Evolutionary conservation across 2,888 invertebrate species (phyloP).

Genomic region (Tetramorium bicarinatum): DNA sequence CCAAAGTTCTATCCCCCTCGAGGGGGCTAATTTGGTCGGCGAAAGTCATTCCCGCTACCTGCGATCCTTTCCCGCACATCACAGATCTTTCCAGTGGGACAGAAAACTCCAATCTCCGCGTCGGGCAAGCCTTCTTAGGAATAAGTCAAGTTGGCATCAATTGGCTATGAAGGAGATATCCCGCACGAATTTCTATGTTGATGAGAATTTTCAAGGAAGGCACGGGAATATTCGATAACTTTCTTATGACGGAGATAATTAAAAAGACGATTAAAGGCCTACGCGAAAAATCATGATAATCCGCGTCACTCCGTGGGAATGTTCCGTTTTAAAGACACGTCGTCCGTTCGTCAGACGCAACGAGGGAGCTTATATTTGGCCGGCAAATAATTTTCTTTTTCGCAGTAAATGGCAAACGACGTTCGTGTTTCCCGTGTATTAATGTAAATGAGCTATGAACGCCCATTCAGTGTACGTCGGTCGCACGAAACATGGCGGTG

Average conservation of each 20-base stretch:
- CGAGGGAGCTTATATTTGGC: conserved; percentile 1
- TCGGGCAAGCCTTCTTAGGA: neutral
- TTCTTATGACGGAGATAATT: conserved; percentile 31
- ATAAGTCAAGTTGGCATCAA: conserved; percentile 15
- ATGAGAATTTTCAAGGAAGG: conserved; percentile 10
- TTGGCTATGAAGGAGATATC: conserved; percentile 12
- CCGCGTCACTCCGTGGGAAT: neutral
- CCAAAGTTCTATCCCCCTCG: conserved; percentile 64
- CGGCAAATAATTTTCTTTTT: conserved; percentile 30
- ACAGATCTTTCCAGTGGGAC: neutral
- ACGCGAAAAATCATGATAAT: conserved; percentile 10
- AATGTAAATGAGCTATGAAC: conserved; percentile 73
- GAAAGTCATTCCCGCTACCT: conserved; percentile 44
- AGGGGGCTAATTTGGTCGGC: conserved; percentile 45
- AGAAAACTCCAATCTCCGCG: neutral
- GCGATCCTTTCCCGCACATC: neutral
- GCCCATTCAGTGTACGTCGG: conserved; percentile 70
- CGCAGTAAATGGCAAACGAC: conserved; percentile 38
- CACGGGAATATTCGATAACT: conserved; percentile 18
- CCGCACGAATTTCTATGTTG: conserved; percentile 13
- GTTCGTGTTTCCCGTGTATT: conserved; percentile 70
- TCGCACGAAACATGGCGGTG: conserved; percentile 62
- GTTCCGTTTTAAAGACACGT: neutral
- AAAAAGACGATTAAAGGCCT: neutral
- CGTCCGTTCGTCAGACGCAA: neutral